These are phyloP conservation scores for Lophura nycthemera DNA, from an alignment of 2,113 vertebrate genomes.

Conservation along the genomic window DNA sequence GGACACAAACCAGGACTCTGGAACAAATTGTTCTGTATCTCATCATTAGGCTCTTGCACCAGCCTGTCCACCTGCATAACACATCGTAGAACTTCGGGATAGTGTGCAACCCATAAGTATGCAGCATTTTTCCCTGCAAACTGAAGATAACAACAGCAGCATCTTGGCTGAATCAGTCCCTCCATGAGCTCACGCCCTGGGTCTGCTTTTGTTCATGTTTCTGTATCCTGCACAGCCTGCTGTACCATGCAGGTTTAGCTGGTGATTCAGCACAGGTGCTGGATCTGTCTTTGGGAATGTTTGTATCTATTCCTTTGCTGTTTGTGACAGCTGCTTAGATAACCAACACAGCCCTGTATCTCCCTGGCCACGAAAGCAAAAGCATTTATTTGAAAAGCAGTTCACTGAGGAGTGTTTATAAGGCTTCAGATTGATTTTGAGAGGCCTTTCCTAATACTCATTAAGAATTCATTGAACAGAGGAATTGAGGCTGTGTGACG, in stretches of 20 bases:
- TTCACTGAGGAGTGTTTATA: not conserved
- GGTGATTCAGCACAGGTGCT: not conserved
- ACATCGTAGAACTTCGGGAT: not conserved
- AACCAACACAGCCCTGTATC: not conserved
- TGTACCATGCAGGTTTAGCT: rapidly evolving
- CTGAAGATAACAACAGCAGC: not conserved
- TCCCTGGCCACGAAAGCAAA: not conserved
- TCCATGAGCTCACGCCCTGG: rapidly evolving
- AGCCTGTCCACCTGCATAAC: not conserved
- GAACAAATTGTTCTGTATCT: not conserved
- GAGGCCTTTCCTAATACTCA: constrained; percentile 10
- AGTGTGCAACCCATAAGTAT: rapidly evolving
- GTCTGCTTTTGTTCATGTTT: not conserved
- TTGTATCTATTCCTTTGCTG: not conserved
- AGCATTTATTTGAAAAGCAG: not conserved
- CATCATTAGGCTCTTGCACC: not conserved
- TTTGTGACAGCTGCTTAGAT: not conserved
- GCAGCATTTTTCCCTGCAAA: not conserved
- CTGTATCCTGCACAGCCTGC: not conserved
- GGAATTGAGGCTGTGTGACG: not conserved
- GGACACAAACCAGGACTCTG: constrained; percentile 1
- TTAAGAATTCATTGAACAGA: constrained; percentile 33
- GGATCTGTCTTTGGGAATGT: not conserved
- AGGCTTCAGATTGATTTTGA: constrained; percentile 24
- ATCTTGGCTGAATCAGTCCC: not conserved